phyloP scores from a whole-genome alignment of 2,888 invertebrate genomes.

The Aleiodes testaceus region DNA sequence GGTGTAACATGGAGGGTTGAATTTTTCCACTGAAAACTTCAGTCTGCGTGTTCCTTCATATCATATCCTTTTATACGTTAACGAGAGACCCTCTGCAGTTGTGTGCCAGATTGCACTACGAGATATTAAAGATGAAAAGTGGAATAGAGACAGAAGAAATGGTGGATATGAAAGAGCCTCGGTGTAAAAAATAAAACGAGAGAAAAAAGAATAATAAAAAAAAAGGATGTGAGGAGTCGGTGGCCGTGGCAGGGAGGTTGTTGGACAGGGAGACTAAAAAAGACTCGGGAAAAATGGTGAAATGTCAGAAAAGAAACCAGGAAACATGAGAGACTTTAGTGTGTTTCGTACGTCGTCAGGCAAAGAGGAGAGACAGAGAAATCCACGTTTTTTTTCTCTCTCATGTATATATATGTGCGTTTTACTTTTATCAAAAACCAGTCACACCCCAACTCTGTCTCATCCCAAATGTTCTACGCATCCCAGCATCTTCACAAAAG shows the following conservation, averaged over 20 bases:
- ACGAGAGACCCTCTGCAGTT: constrained; percentile 31
- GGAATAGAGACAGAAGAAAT: constrained; percentile 22
- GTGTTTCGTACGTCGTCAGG: constrained; percentile 22
- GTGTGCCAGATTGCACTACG: constrained; percentile 20
- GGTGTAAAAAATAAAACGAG: constrained; percentile 24
- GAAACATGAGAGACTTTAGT: constrained; percentile 24
- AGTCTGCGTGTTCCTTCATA: constrained; percentile 29
- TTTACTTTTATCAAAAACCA: constrained; percentile 36
- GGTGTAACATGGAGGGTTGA: background rate
- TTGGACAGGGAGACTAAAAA: constrained; percentile 27
- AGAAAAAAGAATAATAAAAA: constrained; percentile 13
- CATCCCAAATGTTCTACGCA: constrained; percentile 19
- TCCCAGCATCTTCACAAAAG: constrained; percentile 37
- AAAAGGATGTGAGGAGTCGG: constrained; percentile 17
- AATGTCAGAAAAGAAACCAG: constrained; percentile 24
- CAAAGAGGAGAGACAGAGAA: constrained; percentile 17
- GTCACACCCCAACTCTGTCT: constrained; percentile 26
- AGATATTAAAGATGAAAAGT: constrained; percentile 35
- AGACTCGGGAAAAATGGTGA: constrained; percentile 26
- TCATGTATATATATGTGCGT: constrained; percentile 20
- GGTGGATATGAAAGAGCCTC: background rate
- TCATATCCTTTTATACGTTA: constrained; percentile 33
- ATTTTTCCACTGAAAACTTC: background rate
- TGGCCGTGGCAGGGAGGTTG: constrained; percentile 9
- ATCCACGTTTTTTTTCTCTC: background rate